A percentile compares a stretch with the other conserved stretches of the same genome.
Conservation (phyloP, 1,140 invertebrate genomes). For the Drosophila nannoptera region DNA sequence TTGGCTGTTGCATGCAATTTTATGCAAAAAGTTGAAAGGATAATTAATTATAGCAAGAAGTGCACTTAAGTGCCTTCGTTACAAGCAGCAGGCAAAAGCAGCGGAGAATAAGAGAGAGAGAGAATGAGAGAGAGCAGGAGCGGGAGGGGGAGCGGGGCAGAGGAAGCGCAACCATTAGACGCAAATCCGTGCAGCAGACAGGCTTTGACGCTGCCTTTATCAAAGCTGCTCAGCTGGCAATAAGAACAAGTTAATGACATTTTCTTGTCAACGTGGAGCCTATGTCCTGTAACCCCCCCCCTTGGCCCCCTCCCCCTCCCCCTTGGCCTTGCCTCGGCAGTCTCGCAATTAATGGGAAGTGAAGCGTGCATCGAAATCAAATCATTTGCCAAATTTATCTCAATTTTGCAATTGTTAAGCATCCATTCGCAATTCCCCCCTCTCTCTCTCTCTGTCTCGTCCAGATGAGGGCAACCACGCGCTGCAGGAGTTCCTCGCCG, state of each 20-base stretch:
- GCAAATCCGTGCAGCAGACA: conserved; percentile 68
- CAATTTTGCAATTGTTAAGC: conserved; percentile 54
- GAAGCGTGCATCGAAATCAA: conserved; percentile 65
- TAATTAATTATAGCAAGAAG: conserved; percentile 78
- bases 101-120: conserved; percentile 32
- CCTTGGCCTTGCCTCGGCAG: not conserved
- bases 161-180: conserved; percentile 54
- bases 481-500: conserved; percentile 95
- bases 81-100: conserved; percentile 49
- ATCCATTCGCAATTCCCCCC: conserved; percentile 27
- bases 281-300: conserved; percentile 35
- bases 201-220: conserved; percentile 72
- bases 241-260: conserved; percentile 78
- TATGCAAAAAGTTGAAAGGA: conserved; percentile 78
- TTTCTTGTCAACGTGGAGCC: conserved; percentile 60
- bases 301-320: not conserved
- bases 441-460: too few species aligned
- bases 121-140: not conserved
- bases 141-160: not conserved
- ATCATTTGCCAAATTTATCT: conserved; percentile 69
- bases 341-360: conserved; percentile 69
- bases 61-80: conserved; percentile 77
- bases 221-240: conserved; percentile 70
- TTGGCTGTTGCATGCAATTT: conserved; percentile 73
- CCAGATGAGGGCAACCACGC: conserved; percentile 97